Conservation (phyloP, 2,888 invertebrate genomes). For the Latrodectus hesperus region DNA sequence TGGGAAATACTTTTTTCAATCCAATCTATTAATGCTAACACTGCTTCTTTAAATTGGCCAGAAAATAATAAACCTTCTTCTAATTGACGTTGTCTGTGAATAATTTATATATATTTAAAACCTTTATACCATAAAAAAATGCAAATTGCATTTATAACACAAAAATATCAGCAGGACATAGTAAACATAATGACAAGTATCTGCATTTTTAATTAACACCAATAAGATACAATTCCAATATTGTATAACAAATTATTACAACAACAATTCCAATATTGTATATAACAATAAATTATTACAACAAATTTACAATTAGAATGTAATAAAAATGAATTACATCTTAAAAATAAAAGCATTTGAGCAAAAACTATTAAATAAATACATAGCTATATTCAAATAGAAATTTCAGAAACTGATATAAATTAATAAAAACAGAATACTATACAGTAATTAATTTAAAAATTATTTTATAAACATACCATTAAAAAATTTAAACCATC, state of each 20-base stretch:
- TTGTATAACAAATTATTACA: neutral
- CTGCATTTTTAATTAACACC: no score
- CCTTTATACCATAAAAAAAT: neutral
- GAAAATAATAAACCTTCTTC: conserved; percentile 96
- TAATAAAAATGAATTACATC: no score
- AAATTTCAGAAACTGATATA: neutral
- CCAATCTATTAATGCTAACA: conserved; percentile 95
- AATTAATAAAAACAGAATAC: neutral
- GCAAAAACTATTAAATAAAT: no score
- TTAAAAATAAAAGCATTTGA: no score
- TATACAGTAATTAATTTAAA: no score
- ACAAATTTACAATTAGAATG: neutral
- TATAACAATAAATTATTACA: neutral
- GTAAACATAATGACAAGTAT: no score
- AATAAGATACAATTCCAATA: no score
- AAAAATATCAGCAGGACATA: neutral
- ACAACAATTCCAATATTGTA: neutral
- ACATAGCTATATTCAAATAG: no score
- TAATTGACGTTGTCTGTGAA: conserved; percentile 87
- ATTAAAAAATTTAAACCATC: no score
- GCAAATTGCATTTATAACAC: neutral
- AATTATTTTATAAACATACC: no score
- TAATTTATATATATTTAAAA: neutral
- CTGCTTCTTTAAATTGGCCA: conserved; percentile 97
- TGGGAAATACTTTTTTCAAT: conserved; percentile 86